Evolutionary conservation across 2,113 vertebrate genomes (phyloP), one percentile per base, ranked within the genome.

Genomic region (Hucho hucho): DNA sequence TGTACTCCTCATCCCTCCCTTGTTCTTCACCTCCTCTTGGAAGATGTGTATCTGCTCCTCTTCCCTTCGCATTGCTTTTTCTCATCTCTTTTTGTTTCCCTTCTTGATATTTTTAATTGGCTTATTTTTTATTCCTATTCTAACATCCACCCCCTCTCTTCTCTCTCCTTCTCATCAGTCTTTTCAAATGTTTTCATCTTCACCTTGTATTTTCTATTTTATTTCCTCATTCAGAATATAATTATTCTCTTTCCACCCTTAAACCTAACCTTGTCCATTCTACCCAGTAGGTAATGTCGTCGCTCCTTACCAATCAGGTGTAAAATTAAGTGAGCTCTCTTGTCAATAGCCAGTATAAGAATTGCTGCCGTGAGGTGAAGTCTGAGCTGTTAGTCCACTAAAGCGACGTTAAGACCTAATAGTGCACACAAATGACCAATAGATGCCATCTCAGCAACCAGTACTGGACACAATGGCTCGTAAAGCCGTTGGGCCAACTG

Each of bases 381-480:
- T 4, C 49, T 53, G 49, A 4, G 3, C 25, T 12, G 9, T 64
- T 64, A 64, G 63, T 64, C 63, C 63, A 25, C 63, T 26, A 13
- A 26, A 64, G 22, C 63, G 12, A 25, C 7, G 1, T 26, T 25
- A 14, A 24, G 25, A 64, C 63, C 25, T 64, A 64, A 64, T 26
- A 9, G 22, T 12, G 81, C 80, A 73, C 70, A 70, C 64, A 79
- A 74, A 81, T 65, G 65, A 75, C 49, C 49, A 53, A 53, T 53
- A 16, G 49, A 53, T 18, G 16, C 12, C 49, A 79, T 14, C 73
- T 89, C 82, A 84, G 88, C 86, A 53, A 53, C 81, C 70, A 81
- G 80, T 71, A 81, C 29, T 73, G 70, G 82, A 83, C 77, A 83
- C 75, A 84, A 82, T 80, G 81, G 83, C 65, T 86, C 71, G 76